Base-by-base conservation (phyloP, 2,797 vertebrate species). In the Premnoplex brunnescens region DNA sequence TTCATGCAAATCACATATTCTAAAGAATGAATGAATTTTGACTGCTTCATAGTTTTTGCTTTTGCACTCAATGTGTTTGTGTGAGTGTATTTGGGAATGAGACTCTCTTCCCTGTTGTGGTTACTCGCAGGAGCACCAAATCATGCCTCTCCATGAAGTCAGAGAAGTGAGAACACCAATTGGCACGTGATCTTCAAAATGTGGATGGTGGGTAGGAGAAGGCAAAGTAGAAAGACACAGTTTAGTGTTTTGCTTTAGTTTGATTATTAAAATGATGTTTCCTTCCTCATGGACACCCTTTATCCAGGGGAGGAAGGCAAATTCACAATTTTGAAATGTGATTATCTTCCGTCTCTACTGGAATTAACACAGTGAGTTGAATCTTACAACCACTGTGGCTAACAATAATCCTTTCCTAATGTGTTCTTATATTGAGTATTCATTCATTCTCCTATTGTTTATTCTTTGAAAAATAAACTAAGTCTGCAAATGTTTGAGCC, bases 391-490 rank as follows among this genome's bases (percentile, higher is more conserved):
- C 44, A 46, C 41, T 63, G 26, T 56, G 34, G 55, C 48, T 84
- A 89, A 43, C 30, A 83, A 41, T 49, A 73, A 69, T 34, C 52
- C 30, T 94, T 86, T 93, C 88, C 67, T 92, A 77, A 64, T 52
- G 39, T 69, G 56, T 93, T 92, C 39, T 91, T 77, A 37, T 20
- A 84, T 36, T 82, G 72, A 67, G 62, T 69, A 88, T 82, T 89
- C 66, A 56, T 74, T 88, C 71, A 85, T 71, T 74, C 69, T 73
- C 28, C 43, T 83, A 97, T 95, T 85, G 44, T 66, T 89, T 96
- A 90, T 77, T 91, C 82, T 96, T 94, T 96, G 91, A 93, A 95
- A 96, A 97, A 96, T 92, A 97, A 97, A 97, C 75, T 55, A 94
- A 92, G 54, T 73, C 83, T 96, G 77, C 89, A 89, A 96, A 88